Percentiles rank a stretch among this genome's conserved stretches.
Evolutionary conservation across 2,797 vertebrate species (phyloP).

Genomic region (Lates japonicus): DNA sequence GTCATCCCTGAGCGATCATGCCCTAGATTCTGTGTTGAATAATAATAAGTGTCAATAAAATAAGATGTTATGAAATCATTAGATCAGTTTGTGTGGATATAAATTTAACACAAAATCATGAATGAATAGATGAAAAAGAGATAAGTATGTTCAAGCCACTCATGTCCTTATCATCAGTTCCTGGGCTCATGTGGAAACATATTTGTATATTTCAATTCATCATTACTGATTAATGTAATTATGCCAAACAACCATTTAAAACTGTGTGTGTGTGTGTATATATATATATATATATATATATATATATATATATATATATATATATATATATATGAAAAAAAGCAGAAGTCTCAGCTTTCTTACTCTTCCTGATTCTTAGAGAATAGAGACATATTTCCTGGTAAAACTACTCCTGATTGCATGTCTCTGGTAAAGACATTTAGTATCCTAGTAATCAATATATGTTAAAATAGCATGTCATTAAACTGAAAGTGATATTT

Average conservation of each 20-base stretch:
- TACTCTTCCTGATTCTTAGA: not conserved
- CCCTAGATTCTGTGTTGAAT: not conserved
- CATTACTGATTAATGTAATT: not conserved
- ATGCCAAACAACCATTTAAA: too few relatives aligned
- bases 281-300: too few relatives aligned
- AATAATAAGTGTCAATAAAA: not conserved
- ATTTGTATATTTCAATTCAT: not conserved
- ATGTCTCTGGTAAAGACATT: not conserved
- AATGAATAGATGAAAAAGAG: not conserved
- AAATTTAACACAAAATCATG: not conserved
- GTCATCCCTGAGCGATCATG: not conserved
- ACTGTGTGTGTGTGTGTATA: too few relatives aligned
- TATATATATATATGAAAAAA: too few relatives aligned
- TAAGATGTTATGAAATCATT: not conserved
- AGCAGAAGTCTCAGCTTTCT: not conserved
- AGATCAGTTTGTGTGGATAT: not conserved
- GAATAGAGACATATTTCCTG: slow-evolving; percentile 14
- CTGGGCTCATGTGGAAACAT: not conserved
- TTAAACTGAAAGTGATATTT: not conserved
- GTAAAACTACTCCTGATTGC: not conserved
- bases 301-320: too few relatives aligned
- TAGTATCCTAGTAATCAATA: slow-evolving; percentile 21
- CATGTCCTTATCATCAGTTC: not conserved
- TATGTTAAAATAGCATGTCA: not conserved
- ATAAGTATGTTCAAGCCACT: not conserved